Conservation (phyloP, 2,797 vertebrate species). For the Poecile montanus region DNA sequence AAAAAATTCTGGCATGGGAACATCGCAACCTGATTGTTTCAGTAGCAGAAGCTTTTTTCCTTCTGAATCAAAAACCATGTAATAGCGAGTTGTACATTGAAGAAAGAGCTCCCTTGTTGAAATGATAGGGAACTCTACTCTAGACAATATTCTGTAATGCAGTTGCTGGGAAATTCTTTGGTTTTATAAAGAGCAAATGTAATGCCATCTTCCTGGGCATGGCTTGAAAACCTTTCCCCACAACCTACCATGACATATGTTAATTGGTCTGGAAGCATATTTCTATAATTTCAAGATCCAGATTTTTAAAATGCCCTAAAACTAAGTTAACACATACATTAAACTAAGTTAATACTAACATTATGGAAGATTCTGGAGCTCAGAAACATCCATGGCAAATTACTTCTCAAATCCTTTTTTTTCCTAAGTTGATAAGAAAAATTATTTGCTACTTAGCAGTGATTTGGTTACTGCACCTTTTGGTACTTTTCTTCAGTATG, state of each 20-base stretch:
- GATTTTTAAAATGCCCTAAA: background rate
- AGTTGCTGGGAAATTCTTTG: background rate
- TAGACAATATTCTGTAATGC: background rate
- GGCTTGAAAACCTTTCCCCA: background rate
- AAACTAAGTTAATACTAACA: background rate
- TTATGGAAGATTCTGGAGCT: background rate
- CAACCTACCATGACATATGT: background rate
- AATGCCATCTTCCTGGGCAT: background rate
- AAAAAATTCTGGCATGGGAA: slow-evolving; percentile 35
- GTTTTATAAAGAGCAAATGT: background rate
- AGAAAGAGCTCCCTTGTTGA: slow-evolving; percentile 12
- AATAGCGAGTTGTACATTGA: background rate
- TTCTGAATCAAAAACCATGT: background rate
- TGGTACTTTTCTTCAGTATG: background rate
- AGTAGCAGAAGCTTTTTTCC: background rate
- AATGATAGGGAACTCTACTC: background rate
- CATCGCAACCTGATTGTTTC: slow-evolving; percentile 22
- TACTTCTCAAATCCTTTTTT: background rate
- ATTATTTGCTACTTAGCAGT: background rate
- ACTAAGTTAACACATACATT: background rate
- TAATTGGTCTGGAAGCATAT: background rate
- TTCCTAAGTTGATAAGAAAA: background rate
- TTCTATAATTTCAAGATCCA: background rate
- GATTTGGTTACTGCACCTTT: background rate
- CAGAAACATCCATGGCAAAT: background rate